Evolutionary conservation across 2,888 invertebrate species (phyloP).

Genomic region (Erynnis tages): DNA sequence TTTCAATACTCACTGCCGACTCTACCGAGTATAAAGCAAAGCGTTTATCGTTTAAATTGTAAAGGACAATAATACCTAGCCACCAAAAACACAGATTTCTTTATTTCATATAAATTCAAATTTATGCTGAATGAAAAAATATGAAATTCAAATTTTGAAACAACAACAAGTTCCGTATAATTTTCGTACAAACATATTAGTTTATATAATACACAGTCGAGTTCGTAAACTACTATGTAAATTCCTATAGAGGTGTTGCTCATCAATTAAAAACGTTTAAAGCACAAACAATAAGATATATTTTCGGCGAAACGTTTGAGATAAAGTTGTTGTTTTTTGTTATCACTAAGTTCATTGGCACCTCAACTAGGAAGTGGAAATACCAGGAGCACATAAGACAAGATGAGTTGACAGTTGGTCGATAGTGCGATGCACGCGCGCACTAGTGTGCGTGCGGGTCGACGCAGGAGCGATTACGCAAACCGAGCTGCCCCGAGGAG

Average conservation of each 20-base stretch:
- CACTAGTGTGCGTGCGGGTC: conserved; percentile 41
- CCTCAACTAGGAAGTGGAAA: conserved; percentile 21
- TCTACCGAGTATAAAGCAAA: too few species aligned
- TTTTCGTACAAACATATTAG: too few species aligned
- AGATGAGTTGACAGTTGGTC: conserved; percentile 23
- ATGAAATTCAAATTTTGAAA: too few species aligned
- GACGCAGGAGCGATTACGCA: conserved; percentile 77
- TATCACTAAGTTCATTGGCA: conserved; percentile 21
- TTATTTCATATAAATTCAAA: too few species aligned
- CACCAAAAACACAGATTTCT: too few species aligned
- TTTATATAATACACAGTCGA: too few species aligned
- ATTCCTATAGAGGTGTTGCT: too few species aligned
- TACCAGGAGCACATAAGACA: conserved; percentile 18
- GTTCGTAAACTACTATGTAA: too few species aligned
- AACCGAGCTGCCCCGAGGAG: conserved; percentile 77
- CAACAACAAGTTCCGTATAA: too few species aligned
- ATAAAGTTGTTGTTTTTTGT: conserved; percentile 13
- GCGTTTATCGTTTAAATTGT: too few species aligned
- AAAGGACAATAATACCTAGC: background rate
- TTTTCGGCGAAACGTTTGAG: background rate
- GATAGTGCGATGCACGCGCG: conserved; percentile 26
- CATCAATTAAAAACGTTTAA: background rate
- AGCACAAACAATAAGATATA: background rate
- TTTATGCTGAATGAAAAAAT: too few species aligned
- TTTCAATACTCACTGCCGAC: too few species aligned